Evolutionary conservation across 2,113 vertebrate species (phyloP), one percentile per base, ranked within the genome.

Genomic region (Myiozetetes cayanensis): DNA sequence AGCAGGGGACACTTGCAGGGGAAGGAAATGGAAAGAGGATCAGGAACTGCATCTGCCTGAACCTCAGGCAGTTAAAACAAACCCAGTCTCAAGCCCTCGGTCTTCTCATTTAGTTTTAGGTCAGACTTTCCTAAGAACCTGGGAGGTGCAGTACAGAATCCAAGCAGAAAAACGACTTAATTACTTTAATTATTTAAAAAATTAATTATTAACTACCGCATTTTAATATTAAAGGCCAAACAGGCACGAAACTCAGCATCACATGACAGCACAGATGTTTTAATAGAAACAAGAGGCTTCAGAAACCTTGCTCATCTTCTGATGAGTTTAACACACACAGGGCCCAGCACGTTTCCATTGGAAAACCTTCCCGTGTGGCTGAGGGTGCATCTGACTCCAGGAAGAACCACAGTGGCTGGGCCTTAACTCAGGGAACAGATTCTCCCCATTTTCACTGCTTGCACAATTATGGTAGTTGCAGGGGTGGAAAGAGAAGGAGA

Each of bases 11-110:
- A 5, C 78, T 88, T 24, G 37, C 19, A 70, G 80, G 78, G 92
- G 93, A 93, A 96, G 93, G 93, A 95, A 95, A 79, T 43, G 61
- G 87, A 82, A 94, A 93, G 66, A 76, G 67, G 85, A 93, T 78
- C 53, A 87, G 91, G 59, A 95, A 89, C 87, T 73, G 41, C 85
- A 80, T 87, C 91, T 91, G 89, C 49, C 84, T 23, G 46, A 85
- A 55, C 62, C 76, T 82, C 70, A 5, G 4, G 23, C 52, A 65
- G 73, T 59, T 80, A 25, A 95, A 96, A 90, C 62, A 87, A 93
- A 83, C 72, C 39, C 68, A 30, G 56, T 1, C 79, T 55, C 66
- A 12, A 67, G 33, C 44, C 53, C 76, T 89, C 16, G 20, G 1
- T 80, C 33, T 59, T 77, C 76, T 84, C 28, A 15, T 71, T 75